Evolutionary conservation across 2,113 vertebrate species (phyloP).

Genomic region (Neogobius melanostomus): DNA sequence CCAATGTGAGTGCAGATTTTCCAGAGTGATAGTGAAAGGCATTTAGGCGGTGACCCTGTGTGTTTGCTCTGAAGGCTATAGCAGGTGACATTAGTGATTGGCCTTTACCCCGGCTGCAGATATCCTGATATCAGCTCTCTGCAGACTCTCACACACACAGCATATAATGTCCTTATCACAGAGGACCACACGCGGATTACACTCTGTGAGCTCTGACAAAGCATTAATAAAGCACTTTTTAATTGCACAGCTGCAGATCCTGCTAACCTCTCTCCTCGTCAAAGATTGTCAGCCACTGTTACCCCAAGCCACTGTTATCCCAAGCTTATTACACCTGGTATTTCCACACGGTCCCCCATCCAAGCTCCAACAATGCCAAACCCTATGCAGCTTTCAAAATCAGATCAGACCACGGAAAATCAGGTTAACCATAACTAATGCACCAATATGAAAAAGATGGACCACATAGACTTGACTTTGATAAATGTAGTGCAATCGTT

Average conservation of each 20-base stretch:
- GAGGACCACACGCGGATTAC: conserved; percentile 67
- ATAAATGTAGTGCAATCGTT: not conserved
- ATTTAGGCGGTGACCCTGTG: conserved; percentile 21
- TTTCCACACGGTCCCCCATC: too few relatives aligned
- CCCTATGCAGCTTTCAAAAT: too few relatives aligned
- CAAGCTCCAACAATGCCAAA: too few relatives aligned
- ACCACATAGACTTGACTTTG: too few relatives aligned
- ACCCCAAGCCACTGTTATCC: too few relatives aligned
- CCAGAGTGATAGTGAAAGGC: not conserved
- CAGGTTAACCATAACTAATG: too few relatives aligned
- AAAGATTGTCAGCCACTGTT: conserved; percentile 12
- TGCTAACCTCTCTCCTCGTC: conserved; percentile 36
- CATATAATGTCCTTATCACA: conserved; percentile 68
- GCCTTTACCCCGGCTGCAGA: conserved; percentile 53
- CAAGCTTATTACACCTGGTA: too few relatives aligned
- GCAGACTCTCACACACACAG: conserved; percentile 45
- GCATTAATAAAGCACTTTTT: conserved; percentile 73
- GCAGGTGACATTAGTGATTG: conserved; percentile 40
- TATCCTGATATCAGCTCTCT: conserved; percentile 61
- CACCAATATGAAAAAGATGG: too few relatives aligned
- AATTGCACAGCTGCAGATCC: conserved; percentile 61
- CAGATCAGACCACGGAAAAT: too few relatives aligned
- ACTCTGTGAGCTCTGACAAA: conserved; percentile 69
- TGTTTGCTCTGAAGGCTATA: conserved; percentile 29
- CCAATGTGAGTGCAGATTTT: not conserved